Conservation (phyloP, 2,888 invertebrate species). For the Parnassius glacialis region DNA sequence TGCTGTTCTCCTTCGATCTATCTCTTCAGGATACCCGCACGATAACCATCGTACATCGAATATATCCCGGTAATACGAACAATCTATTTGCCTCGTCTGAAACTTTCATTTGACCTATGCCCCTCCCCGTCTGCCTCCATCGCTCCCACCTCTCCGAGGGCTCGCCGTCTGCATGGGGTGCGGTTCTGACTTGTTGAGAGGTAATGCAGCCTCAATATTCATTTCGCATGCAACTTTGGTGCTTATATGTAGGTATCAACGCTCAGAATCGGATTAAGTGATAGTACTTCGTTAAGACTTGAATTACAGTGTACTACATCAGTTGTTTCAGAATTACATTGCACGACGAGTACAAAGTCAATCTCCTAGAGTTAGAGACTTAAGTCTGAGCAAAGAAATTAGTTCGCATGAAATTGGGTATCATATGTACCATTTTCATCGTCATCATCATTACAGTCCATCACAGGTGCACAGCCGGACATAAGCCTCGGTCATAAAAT, state of each 20-base stretch:
- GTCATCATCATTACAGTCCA: too few species aligned
- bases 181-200: conserved; percentile 20
- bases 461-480: too few species aligned
- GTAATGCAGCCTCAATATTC: conserved; percentile 13
- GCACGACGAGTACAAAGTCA: not conserved
- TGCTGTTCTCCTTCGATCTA: conserved; percentile 33
- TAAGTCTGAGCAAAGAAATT: too few species aligned
- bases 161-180: conserved; percentile 23
- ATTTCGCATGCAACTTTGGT: conserved; percentile 8
- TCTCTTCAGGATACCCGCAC: conserved; percentile 36
- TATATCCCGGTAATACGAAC: conserved; percentile 40
- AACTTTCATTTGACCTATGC: conserved; percentile 47
- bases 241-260: not conserved
- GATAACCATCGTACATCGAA: conserved; percentile 44
- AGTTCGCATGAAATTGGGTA: too few species aligned
- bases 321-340: conserved; percentile 20
- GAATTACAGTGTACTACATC: conserved; percentile 7
- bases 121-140: conserved; percentile 25
- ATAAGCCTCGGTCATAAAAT: too few species aligned
- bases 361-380: too few species aligned
- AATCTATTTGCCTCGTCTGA: conserved; percentile 47
- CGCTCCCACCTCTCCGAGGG: conserved; percentile 10
- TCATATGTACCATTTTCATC: too few species aligned
- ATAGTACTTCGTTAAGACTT: conserved; percentile 18
- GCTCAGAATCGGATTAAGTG: not conserved